A percentile compares a stretch with the other conserved stretches of the same genome.
Evolutionary conservation across 2,888 invertebrate species (phyloP).

Genomic region (Dendrolimus pini): DNA sequence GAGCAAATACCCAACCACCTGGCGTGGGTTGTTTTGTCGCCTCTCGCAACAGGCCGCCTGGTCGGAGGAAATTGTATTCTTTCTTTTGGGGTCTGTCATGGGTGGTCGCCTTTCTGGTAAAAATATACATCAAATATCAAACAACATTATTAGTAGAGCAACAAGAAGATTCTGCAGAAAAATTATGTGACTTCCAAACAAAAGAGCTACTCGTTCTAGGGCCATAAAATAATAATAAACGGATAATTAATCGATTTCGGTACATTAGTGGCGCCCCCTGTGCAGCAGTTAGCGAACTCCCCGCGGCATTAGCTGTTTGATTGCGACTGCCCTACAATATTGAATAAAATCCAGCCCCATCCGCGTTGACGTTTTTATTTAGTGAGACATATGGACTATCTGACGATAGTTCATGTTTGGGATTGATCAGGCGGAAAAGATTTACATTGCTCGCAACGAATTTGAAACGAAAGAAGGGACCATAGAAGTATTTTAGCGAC

Average conservation of each 20-base stretch:
- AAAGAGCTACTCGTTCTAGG: conserved; percentile 16
- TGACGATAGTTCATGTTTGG: conserved; percentile 48
- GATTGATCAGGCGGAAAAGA: conserved; percentile 13
- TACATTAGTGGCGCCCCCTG: conserved; percentile 59
- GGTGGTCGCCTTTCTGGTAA: too few relatives aligned
- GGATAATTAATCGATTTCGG: conserved; percentile 72
- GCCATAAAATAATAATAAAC: conserved; percentile 73
- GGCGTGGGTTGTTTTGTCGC: too few relatives aligned
- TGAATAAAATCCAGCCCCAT: conserved; percentile 1
- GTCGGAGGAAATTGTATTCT: too few relatives aligned
- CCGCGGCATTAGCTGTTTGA: conserved; percentile 54
- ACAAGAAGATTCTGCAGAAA: background rate
- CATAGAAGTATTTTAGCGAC: too few relatives aligned
- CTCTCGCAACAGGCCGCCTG: too few relatives aligned
- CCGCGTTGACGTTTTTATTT: conserved; percentile 60
- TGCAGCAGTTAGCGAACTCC: conserved; percentile 44
- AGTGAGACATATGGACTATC: conserved; percentile 62
- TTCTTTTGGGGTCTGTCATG: too few relatives aligned
- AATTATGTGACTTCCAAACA: conserved; percentile 9
- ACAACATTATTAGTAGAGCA: too few relatives aligned
- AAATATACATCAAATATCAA: too few relatives aligned
- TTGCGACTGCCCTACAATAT: conserved; percentile 34
- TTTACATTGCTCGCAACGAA: background rate
- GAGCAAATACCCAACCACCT: too few relatives aligned
- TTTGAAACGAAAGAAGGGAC: too few relatives aligned